Percentiles rank a stretch among this genome's conserved stretches.
These are phyloP conservation scores for Calephelis virginiensis DNA, from an alignment of 1,140 invertebrate genomes.

Conservation along the genomic window DNA sequence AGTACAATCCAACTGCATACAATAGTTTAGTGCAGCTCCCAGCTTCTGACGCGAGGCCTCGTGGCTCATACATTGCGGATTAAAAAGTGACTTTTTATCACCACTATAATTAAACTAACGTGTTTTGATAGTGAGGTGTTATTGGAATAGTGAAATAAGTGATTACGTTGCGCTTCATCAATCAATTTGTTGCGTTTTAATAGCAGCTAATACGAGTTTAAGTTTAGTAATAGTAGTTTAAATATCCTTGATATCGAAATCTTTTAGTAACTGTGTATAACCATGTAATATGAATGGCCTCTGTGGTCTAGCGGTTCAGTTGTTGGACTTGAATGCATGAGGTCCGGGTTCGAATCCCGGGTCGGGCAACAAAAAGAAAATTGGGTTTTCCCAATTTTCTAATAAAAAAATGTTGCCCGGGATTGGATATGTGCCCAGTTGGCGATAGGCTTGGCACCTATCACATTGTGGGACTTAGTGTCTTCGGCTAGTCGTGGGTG, in stretches of 20 bases:
- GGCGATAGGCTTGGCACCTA: too few species aligned
- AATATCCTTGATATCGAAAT: conserved; percentile 7
- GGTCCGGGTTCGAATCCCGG: too few species aligned
- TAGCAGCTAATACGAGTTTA: not conserved
- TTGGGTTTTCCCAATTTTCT: too few species aligned
- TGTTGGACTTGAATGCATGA: too few species aligned
- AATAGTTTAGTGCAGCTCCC: conserved; percentile 67
- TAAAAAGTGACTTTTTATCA: not conserved
- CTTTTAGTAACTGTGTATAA: not conserved
- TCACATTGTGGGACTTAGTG: too few species aligned
- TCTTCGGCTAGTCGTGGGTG: too few species aligned
- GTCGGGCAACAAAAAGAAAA: too few species aligned
- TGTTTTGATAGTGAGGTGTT: not conserved
- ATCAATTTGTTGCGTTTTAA: conserved; percentile 5
- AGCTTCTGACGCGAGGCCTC: conserved; percentile 65
- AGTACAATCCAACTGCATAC: conserved; percentile 72
- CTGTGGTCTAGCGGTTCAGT: too few species aligned
- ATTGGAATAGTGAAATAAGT: conserved; percentile 5
- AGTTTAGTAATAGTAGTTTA: not conserved
- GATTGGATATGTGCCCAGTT: too few species aligned
- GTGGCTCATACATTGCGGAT: conserved; percentile 30
- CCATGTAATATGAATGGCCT: not conserved
- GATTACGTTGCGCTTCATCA: conserved; percentile 5
- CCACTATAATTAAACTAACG: too few species aligned
- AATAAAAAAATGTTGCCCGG: too few species aligned